Evolutionary conservation across 2,113 vertebrate genomes (phyloP).

Genomic region (Siniperca chuatsi): DNA sequence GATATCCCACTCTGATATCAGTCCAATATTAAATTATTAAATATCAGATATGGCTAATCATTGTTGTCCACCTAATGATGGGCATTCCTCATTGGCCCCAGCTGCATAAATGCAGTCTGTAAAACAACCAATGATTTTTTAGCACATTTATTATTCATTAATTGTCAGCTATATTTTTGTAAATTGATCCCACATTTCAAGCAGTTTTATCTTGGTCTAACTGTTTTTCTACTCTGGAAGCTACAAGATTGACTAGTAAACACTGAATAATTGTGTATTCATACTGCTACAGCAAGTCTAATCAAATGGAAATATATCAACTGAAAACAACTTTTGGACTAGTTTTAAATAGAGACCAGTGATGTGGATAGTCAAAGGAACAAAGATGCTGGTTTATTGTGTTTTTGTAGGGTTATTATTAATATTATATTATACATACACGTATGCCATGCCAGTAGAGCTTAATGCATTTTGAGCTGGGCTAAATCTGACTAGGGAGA

Average conservation of each 20-base stretch:
- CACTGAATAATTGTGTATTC: neutral
- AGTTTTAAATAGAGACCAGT: too few species aligned
- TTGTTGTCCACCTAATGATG: neutral
- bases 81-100: neutral
- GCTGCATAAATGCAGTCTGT: neutral
- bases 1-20: neutral
- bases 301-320: too few species aligned
- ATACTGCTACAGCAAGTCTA: too few species aligned
- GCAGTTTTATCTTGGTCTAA: neutral
- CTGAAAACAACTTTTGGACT: neutral
- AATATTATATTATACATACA: neutral
- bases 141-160: neutral
- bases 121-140: neutral
- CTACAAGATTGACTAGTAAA: neutral
- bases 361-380: too few species aligned
- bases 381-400: neutral
- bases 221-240: neutral
- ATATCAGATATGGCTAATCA: neutral
- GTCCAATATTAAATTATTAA: neutral
- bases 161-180: neutral
- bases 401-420: neutral
- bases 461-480: constrained; percentile 16
- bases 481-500: constrained; percentile 18
- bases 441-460: neutral
- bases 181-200: neutral